Base-by-base conservation (phyloP, 2,888 invertebrate genomes). In the Xestia xanthographa region DNA sequence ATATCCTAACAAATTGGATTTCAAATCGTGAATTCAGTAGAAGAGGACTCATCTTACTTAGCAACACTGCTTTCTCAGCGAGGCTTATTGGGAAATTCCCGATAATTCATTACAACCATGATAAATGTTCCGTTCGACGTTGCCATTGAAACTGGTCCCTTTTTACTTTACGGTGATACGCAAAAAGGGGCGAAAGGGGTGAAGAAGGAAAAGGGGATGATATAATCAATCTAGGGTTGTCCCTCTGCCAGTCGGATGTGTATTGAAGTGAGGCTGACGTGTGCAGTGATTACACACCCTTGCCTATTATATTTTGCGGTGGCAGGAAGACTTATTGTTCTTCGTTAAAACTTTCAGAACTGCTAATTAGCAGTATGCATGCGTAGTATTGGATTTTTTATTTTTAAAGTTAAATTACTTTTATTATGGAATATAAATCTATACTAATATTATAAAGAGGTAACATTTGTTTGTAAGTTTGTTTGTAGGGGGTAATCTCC, bases 111-210 rank as follows among this genome's bases (percentile, higher is more conserved):
- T 96, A 96, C 93, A 90, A 91, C 88, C 93, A 94, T 96, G 96
- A 96, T 95, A 95, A 96, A 96, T 96, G 96, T 95, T 93, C 94
- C 90, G 90, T 91, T 92, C 92, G 92, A 90, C 89, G 91, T 90
- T 90, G 90, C 94, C 93, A 95, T 96, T 95, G 92, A 96, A 95
- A 93, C 89, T 91, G 93, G 90, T 92, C 94, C 95, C 95, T 95
- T 95, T 96, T 95, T 95, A 94, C 95, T 95, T 93, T 91, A 95
- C 93, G 93, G 95, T 96, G 95, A 96, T 95, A 95, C 94, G 95
- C 95, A 95, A 95, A 95, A 96, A 95, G 95, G 94, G 95, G 95
- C 93, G 92, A 90, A 94, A 87, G 92, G 93, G 93, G 91, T 87
- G 91, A 91, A 91, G 92, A 92, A 92, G 82, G 92, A 91, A 91